Conservation (phyloP, 1,140 invertebrate genomes). For the Steinernema khuongi region DNA sequence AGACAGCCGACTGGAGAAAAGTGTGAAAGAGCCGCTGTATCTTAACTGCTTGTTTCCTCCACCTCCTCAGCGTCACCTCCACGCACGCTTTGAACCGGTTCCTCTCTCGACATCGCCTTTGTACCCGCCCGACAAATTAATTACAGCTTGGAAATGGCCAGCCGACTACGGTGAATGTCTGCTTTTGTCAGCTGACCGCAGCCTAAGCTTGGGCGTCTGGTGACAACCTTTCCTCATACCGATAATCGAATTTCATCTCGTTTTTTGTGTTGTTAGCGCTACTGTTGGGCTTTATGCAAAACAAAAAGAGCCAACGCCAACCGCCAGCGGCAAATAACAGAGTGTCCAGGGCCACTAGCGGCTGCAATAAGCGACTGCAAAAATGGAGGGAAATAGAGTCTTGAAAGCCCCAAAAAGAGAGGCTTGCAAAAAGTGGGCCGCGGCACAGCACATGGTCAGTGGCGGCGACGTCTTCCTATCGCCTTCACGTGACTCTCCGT, state of each 20-base stretch:
- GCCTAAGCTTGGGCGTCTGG: too few relatives aligned
- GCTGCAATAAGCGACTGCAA: not conserved
- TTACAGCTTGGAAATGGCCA: not conserved
- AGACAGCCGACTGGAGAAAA: not conserved
- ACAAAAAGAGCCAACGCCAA: not conserved
- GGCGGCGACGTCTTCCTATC: not conserved
- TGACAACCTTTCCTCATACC: too few relatives aligned
- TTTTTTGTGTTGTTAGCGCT: not conserved
- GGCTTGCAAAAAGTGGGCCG: not conserved
- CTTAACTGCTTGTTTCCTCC: not conserved
- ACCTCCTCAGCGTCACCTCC: too few relatives aligned
- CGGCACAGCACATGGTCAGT: not conserved
- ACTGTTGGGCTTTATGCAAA: not conserved
- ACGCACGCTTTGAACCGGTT: not conserved
- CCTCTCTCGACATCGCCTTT: not conserved
- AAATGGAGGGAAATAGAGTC: not conserved
- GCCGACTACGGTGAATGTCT: too few relatives aligned
- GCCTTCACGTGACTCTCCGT: constrained; percentile 7
- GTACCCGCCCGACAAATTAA: not conserved
- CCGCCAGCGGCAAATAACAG: not conserved
- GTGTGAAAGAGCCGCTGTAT: not conserved
- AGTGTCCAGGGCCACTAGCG: too few relatives aligned
- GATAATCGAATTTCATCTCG: too few relatives aligned
- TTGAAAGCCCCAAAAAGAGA: not conserved
- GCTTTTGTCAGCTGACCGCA: too few relatives aligned